Base-by-base conservation (phyloP, 2,888 invertebrate genomes). In the Beris chalybata region DNA sequence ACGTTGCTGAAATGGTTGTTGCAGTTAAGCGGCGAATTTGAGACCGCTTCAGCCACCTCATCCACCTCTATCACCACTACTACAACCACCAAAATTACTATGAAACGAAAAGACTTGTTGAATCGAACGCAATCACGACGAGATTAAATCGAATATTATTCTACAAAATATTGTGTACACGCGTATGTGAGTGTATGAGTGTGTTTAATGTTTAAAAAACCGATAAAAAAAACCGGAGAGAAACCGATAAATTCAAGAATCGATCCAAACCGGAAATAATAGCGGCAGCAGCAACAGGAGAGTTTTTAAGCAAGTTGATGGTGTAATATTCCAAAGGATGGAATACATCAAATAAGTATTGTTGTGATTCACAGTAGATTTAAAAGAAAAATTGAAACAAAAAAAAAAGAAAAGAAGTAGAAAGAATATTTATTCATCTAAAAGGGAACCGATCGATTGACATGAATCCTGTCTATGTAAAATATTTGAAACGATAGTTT, bases 81-180 rank as follows among this genome's bases (percentile, higher is more conserved):
- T 45, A 54, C 32, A 43, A 64, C 63, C 52, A 61, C 61, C 61
- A 50, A 61, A 61, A 61, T 61, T 43, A 61, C 61, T 38, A 38
- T 61, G 61, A 47, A 61, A 61, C 61, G 61, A 61, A 61, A 61
- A 61, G 61, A 61, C 61, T 61, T 61, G 50, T 50, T 32, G n/a
- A 61, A 22, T 50, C 61, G 61, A 50, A 29, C 52, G 52, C 59
- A 48, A 48, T 32, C 13, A 59, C 47, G 59, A 61, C 32, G 50
- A 61, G 61, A 61, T 61, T 61, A 61, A 52, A 50, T 50, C 15
- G 15, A 13, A 22, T n/a, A 15, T 50, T 50, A 29, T 9, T 9
- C 9, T 13, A 47, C 47, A 47, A 15, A 15, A 47, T 44, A 44
- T 12, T n/a, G n/a, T 12, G 9, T 12, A 44, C n/a, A 44, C 44